Base-by-base conservation (phyloP, 2,113 vertebrate genomes). In the Morone saxatilis region DNA sequence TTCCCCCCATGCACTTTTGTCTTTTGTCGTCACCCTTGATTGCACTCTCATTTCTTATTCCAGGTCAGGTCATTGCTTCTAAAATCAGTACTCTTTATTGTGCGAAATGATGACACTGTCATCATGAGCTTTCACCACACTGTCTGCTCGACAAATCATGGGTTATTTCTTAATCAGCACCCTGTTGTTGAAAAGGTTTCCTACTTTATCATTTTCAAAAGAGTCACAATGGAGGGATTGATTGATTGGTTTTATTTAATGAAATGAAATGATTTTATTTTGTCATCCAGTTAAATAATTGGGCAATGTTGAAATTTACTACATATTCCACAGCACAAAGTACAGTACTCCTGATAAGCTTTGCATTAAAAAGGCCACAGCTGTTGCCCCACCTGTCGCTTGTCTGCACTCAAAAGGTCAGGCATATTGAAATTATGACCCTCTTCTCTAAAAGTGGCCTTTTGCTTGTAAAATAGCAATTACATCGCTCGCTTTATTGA, bases 141-240 rank as follows among this genome's bases (percentile, higher is more conserved):
- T 40, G 53, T 77, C 73, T 78, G 5, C 56, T 54, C 70, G 57
- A 75, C 31, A 65, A 78, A 80, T 66, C 45, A 38, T 22, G 62
- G 25, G 51, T 71, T 63, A 71, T 83, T 70, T 71, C n/a, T 48
- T 72, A 69, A 82, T 89, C 69, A 69, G 6, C 66, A 47, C 43
- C 59, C 54, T 71, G 54, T 62, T 66, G 73, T 57, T 76, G 31
- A 66, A 74, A 70, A 74, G 53, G 38, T 63, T 77, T 31, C 36
- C 63, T 5, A 8, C n/a, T 78, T 78, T 65, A 7, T 25, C 10
- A 36, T 72, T 63, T 82, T 87, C 53, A 83, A 69, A 80, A 36
- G 13, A 67, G 43, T 73, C 43, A 68, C 69, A 83, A 80, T 72
- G 48, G 41, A 17, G 14, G 6, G 31, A 62, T 41, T 78, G 56